Percentiles rank a stretch among this genome's conserved stretches.
Conservation (phyloP, 1,140 invertebrate species). For the Zaprionus tsacasi region DNA sequence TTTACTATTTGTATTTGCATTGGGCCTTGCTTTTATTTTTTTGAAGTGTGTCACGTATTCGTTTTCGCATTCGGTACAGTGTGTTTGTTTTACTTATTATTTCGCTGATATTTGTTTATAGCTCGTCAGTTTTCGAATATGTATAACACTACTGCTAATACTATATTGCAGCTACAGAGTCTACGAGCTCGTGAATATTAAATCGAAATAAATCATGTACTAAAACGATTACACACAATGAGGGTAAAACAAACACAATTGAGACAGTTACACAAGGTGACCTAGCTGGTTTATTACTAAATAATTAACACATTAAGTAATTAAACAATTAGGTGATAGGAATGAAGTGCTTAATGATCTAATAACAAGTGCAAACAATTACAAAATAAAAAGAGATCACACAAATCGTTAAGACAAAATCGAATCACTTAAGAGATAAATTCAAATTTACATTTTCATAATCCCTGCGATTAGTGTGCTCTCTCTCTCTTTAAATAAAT, state of each 20-base stretch:
- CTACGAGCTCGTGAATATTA: neutral
- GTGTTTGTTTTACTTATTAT: neutral
- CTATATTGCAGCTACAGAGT: constrained; percentile 11
- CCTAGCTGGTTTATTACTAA: constrained; percentile 6
- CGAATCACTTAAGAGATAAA: neutral
- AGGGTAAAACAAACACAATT: constrained; percentile 75
- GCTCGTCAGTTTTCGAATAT: neutral
- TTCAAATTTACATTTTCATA: neutral
- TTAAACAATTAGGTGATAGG: constrained; percentile 23
- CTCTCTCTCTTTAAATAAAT: neutral
- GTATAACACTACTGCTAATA: neutral
- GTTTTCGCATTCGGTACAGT: constrained; percentile 10
- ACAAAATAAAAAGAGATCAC: constrained; percentile 2
- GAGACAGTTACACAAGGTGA: constrained; percentile 38
- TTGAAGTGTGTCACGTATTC: constrained; percentile 18
- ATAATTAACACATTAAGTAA: neutral
- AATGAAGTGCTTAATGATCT: neutral
- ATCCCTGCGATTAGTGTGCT: neutral
- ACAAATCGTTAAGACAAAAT: neutral
- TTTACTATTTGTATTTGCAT: neutral
- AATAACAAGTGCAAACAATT: constrained; percentile 26
- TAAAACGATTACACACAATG: constrained; percentile 51
- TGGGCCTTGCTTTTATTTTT: neutral
- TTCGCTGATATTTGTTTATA: neutral
- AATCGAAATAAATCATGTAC: constrained; percentile 15